Evolutionary conservation across 1,140 invertebrate genomes (phyloP).

Genomic region (Carposina sasakii): DNA sequence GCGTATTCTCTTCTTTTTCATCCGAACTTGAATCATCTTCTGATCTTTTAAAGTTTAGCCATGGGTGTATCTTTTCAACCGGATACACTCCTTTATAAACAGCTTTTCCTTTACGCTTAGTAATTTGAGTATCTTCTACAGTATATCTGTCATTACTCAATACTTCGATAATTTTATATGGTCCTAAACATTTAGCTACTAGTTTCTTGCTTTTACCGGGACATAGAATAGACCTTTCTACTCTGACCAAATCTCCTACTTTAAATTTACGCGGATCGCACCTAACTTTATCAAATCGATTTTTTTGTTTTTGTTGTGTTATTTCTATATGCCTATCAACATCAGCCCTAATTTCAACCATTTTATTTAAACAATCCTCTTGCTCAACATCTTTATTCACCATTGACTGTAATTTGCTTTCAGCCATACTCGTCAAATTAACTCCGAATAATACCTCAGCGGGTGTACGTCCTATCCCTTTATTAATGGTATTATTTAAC

Average conservation of each 20-base stretch:
- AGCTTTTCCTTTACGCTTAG: background rate
- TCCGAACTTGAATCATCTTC: background rate
- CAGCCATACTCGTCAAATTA: background rate
- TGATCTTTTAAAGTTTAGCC: background rate
- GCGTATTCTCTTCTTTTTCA: no score
- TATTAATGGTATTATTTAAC: constrained; percentile 10
- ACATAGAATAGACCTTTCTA: background rate
- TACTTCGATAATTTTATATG: constrained; percentile 2
- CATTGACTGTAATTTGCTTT: background rate
- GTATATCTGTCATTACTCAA: constrained; percentile 10
- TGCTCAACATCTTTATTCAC: no score
- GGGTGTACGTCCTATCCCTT: background rate
- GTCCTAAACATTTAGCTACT: constrained; percentile 4
- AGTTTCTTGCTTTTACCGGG: constrained; percentile 10
- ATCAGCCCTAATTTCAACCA: background rate
- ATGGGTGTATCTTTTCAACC: background rate
- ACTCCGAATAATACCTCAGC: constrained; percentile 3
- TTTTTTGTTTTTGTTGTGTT: constrained; percentile 5
- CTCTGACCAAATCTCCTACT: constrained; percentile 2
- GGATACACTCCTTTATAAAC: background rate
- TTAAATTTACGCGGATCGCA: background rate
- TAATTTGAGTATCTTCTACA: background rate
- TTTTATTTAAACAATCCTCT: background rate
- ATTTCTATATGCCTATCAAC: background rate
- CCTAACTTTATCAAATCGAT: background rate